A percentile compares a stretch with the other conserved stretches of the same genome.
Evolutionary conservation across 2,113 vertebrate species (phyloP).

Genomic region (Nansenia antarctica): DNA sequence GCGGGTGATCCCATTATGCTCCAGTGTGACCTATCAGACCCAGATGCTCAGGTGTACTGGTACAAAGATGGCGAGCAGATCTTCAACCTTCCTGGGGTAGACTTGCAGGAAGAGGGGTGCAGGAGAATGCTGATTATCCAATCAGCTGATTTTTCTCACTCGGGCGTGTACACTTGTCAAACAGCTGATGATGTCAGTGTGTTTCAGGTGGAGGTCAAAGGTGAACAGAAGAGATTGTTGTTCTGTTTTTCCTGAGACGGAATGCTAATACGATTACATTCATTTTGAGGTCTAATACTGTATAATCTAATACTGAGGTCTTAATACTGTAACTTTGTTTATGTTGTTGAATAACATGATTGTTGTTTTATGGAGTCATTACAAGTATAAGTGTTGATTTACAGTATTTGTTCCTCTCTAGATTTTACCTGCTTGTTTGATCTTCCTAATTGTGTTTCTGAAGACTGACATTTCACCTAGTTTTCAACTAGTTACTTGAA

Average conservation of each 20-base stretch:
- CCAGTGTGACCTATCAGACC: constrained; percentile 67
- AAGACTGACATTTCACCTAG: too few relatives aligned
- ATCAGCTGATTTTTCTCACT: constrained; percentile 60
- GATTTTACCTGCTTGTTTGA: too few relatives aligned
- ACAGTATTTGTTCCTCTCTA: too few relatives aligned
- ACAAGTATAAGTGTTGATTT: too few relatives aligned
- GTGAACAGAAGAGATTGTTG: constrained; percentile 14
- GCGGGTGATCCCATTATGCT: constrained; percentile 61
- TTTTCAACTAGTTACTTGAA: too few relatives aligned
- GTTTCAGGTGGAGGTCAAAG: constrained; percentile 71
- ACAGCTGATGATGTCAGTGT: constrained; percentile 74
- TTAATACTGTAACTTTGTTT: too few relatives aligned
- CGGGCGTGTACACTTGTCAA: constrained; percentile 77
- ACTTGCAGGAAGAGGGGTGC: constrained; percentile 67
- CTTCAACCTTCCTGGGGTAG: constrained; percentile 63
- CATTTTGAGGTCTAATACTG: too few relatives aligned
- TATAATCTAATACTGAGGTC: too few relatives aligned
- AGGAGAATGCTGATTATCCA: constrained; percentile 69
- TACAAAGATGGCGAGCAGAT: constrained; percentile 82
- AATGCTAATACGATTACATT: not conserved
- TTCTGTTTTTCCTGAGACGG: not conserved
- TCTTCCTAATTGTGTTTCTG: not conserved
- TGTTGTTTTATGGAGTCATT: too few relatives aligned
- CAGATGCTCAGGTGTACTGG: constrained; percentile 72
- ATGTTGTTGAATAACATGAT: too few relatives aligned